Base-by-base conservation (phyloP, 2,888 invertebrate genomes). In the Megalurothrips usitatus region DNA sequence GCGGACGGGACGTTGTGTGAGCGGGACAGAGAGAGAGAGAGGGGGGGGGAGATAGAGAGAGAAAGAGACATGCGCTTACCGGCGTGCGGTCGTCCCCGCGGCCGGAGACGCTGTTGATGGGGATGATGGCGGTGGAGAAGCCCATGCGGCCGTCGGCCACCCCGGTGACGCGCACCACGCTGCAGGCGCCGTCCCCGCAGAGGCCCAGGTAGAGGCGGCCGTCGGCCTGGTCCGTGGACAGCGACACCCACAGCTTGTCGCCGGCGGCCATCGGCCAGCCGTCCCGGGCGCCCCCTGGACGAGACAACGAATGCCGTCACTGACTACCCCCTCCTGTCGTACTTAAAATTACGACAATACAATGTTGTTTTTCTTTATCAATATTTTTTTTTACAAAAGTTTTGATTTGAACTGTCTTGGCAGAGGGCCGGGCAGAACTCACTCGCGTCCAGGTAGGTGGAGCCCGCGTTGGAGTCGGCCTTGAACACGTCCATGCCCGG, bases 81-180 rank as follows among this genome's bases (percentile, higher is more conserved):
- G 17, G 58, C 58, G n/a, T 11, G 23, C 19, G 68, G 23, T 68
- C 68, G 68, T 23, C 23, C 9, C 68, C 68, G 23, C 68, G 68
- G 23, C 68, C 68, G 23, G 68, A 68, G 23, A 68, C 68, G 68
- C 68, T 68, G 68, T 68, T 68, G 68, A 23, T 68, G 68, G n/a
- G n/a, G 23, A 68, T 23, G 23, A 23, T 11, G 68, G 68, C 68
- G n/a, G 68, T 68, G 68, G 68, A 68, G 68, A 23, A 68, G 68
- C 68, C 68, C 68, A 68, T 68, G 8, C 23, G 19, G 68, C 9
- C 23, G 23, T 23, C 68, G 23, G 19, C 68, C 23, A 23, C 68
- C 23, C 68, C 68, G 23, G n/a, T 19, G 0, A 68, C 68, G 9
- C 68, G 68, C 23, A 68, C 68, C 68, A 68, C 68, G 68, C 68